Conservation (phyloP, 2,797 vertebrate genomes). For the Rhadinocentrus ornatus region DNA sequence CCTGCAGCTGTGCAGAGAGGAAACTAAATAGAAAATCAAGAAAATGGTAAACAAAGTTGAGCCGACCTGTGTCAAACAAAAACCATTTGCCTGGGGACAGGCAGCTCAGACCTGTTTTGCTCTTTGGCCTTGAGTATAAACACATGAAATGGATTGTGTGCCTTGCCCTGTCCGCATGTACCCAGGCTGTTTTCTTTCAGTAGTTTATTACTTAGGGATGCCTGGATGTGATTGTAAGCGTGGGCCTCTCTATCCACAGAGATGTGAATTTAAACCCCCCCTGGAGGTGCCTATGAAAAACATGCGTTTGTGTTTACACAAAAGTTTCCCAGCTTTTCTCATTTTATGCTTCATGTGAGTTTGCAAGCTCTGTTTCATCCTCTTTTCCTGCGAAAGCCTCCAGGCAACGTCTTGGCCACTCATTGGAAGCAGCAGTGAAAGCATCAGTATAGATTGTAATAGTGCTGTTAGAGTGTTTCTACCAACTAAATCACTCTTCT, state of each 20-base stretch:
- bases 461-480: constrained; percentile 52
- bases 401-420: constrained; percentile 55
- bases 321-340: constrained; percentile 67
- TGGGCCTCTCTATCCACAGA: constrained; percentile 65
- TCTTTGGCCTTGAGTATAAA: constrained; percentile 65
- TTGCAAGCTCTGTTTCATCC: constrained; percentile 57
- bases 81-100: constrained; percentile 63
- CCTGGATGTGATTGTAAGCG: constrained; percentile 62
- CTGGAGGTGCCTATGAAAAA: constrained; percentile 62
- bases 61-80: constrained; percentile 68
- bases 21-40: constrained; percentile 72
- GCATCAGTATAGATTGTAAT: constrained; percentile 49
- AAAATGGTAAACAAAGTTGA: constrained; percentile 69
- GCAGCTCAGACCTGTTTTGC: constrained; percentile 51
- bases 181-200: constrained; percentile 65
- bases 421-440: constrained; percentile 67
- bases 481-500: constrained; percentile 67
- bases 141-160: constrained; percentile 69
- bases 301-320: constrained; percentile 70
- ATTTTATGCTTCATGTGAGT: constrained; percentile 67
- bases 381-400: constrained; percentile 53
- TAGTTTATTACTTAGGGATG: constrained; percentile 63
- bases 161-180: constrained; percentile 50
- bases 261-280: constrained; percentile 57
- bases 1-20: constrained; percentile 68